Evolutionary conservation across 2,888 invertebrate species (phyloP).

Genomic region (Erebia aethiops): DNA sequence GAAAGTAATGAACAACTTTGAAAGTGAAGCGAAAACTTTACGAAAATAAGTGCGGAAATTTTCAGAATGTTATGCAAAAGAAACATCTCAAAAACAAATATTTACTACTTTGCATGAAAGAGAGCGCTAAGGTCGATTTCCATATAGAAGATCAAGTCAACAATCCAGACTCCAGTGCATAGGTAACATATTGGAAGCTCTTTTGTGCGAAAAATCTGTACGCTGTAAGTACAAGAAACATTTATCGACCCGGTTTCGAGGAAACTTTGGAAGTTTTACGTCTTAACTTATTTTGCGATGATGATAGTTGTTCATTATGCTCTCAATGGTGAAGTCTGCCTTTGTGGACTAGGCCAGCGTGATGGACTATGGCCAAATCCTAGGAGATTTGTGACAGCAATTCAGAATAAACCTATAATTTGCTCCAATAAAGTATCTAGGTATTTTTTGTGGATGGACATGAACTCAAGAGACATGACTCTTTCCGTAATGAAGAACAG

Average conservation of each 20-base stretch:
- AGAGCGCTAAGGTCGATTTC: conserved; percentile 39
- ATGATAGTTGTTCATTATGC: background rate
- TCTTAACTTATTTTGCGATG: conserved; percentile 2
- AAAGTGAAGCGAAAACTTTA: background rate
- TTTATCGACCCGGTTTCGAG: conserved; percentile 47
- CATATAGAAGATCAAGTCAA: conserved; percentile 44
- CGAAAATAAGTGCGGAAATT: background rate
- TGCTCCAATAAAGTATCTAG: too few species aligned
- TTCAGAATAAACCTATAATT: too few species aligned
- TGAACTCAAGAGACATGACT: too few species aligned
- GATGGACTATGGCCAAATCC: too few species aligned
- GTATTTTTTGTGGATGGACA: too few species aligned
- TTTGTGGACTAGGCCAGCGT: too few species aligned
- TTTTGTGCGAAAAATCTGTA: conserved; percentile 38
- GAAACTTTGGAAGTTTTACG: conserved; percentile 49
- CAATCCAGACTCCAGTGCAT: conserved; percentile 28
- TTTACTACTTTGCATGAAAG: conserved; percentile 1
- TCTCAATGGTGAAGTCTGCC: too few species aligned
- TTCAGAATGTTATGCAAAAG: background rate
- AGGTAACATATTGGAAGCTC: conserved; percentile 29
- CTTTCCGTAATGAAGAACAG: too few species aligned
- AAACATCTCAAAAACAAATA: conserved; percentile 12
- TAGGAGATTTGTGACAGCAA: too few species aligned
- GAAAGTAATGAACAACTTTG: background rate
- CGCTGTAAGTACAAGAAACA: conserved; percentile 34